A percentile compares a stretch with the other conserved stretches of the same genome.
These are phyloP conservation scores for Saturnia pavonia DNA, from an alignment of 2,888 invertebrate species.

Conservation along the genomic window DNA sequence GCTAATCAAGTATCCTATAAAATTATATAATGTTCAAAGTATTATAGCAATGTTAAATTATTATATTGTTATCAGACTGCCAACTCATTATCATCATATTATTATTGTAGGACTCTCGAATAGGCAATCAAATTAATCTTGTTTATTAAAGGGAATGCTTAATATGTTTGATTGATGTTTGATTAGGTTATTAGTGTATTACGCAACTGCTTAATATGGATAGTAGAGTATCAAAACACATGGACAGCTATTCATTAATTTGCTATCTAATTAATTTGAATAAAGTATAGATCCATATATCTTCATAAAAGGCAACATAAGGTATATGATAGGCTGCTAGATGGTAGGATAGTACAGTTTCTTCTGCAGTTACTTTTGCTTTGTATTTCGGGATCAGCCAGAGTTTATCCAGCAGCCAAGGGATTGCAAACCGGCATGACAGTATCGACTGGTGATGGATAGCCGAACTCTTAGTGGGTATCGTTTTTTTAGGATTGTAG, in stretches of 20 bases:
- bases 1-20: no score
- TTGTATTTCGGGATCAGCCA: no score
- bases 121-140: constrained; percentile 44
- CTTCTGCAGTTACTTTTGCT: no score
- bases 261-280: not conserved
- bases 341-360: no score
- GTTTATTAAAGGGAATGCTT: constrained; percentile 34
- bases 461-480: no score
- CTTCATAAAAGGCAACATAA: not conserved
- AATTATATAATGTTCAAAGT: not conserved
- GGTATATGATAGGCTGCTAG: no score
- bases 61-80: constrained; percentile 44
- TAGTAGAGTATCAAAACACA: constrained; percentile 5
- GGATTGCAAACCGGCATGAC: no score
- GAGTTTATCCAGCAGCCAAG: no score
- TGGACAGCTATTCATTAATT: not conserved
- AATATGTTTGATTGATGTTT: constrained; percentile 30
- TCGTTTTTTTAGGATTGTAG: no score
- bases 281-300: not conserved
- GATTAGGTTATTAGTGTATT: constrained; percentile 25
- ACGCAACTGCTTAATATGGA: constrained; percentile 12
- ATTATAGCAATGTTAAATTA: constrained; percentile 20
- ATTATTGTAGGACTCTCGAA: constrained; percentile 45
- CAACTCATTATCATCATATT: constrained; percentile 48
- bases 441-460: no score